Base-by-base conservation (phyloP, 2,797 vertebrate species). In the Carapus acus region DNA sequence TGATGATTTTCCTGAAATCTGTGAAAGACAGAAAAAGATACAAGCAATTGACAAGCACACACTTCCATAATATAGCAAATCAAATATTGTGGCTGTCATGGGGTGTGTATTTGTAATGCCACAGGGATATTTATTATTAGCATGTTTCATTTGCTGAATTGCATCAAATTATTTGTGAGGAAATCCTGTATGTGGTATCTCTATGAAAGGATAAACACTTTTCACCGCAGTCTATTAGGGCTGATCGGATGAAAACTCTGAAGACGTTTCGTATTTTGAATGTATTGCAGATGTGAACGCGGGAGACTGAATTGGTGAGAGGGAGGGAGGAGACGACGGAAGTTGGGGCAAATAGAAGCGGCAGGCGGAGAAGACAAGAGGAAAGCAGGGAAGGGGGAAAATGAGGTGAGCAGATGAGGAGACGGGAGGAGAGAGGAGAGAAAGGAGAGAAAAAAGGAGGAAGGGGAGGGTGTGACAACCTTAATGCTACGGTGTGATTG, bases 131-230 rank as follows among this genome's bases (percentile, higher is more conserved):
- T 58, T 54, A 54, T 67, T 43, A 49, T 73, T 29, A 54, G 22
- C 59, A 67, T 44, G 56, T 37, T 58, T 77, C 62, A 66, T 55
- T 48, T 17, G 27, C 60, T 62, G 69, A 78, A 71, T 78, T 58
- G 64, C 53, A 42, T 54, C 50, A 71, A 74, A 76, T 80, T 51
- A 74, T 59, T 62, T 68, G 76, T 74, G 62, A 73, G 71, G 62
- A 73, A 62, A 73, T 76, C 62, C 74, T 74, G 76, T 50, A 69
- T 27, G 19, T 55, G 55, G 46, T 53, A 48, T 58, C 48, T 65
- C 57, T 52, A 27, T 73, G 65, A 76, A 75, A 71, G 69, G 72
- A 75, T 70, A 72, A 79, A 78, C 65, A 66, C 43, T 73, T 64
- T 67, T 65, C 63, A 43, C 20, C 6, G 9, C 57, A n/a, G 50